A percentile compares a stretch with the other conserved stretches of the same genome.
Evolutionary conservation across 37 sponge, comb jelly and placozoan genomes (phyloP).

Genomic region (Diacarnus erythraeanus): DNA sequence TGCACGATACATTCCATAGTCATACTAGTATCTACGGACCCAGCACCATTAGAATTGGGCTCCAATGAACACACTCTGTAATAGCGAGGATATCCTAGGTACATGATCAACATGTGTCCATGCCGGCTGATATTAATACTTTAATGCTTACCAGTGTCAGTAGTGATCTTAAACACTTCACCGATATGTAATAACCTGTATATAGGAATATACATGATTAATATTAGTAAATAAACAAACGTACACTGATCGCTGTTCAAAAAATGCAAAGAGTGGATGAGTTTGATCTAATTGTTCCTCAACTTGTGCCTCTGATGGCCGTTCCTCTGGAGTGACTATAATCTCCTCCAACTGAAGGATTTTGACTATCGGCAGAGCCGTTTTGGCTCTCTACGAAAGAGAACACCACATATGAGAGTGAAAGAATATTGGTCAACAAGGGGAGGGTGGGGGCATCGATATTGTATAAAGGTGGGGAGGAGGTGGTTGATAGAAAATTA

Average conservation of each 20-base stretch:
- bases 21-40: neutral
- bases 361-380: neutral
- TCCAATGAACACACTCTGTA: neutral
- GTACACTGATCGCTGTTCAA: neutral
- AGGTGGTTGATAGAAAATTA: neutral
- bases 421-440: too few relatives aligned
- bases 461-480: neutral
- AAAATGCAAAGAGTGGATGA: neutral
- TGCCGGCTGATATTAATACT: neutral
- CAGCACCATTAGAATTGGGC: conserved; percentile 6
- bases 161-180: conserved; percentile 17
- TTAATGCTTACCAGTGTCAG: conserved; percentile 6
- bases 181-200: conserved; percentile 3
- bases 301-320: neutral
- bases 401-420: too few relatives aligned
- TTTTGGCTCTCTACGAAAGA: neutral
- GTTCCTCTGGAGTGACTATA: neutral
- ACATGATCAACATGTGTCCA: too few relatives aligned
- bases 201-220: neutral
- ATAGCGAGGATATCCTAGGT: neutral
- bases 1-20: neutral
- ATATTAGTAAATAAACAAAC: neutral
- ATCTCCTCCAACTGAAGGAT: neutral
- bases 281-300: neutral
- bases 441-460: too few relatives aligned